Base-by-base conservation (phyloP, 1,140 invertebrate species). In the Drosophila arawakana region DNA sequence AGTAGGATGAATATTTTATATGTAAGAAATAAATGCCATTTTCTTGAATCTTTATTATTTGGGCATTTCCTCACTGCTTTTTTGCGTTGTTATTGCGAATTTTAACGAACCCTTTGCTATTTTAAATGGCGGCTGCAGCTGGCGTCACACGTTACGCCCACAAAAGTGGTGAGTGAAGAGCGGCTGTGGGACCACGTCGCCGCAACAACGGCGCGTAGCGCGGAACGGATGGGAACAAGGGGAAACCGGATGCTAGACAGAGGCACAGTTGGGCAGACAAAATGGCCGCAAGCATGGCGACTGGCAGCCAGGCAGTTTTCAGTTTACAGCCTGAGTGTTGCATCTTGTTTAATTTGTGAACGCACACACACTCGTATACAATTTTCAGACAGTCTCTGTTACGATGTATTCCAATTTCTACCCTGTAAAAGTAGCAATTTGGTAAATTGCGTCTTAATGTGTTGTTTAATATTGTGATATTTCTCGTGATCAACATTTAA, bases 331-430 rank as follows among this genome's bases (percentile, higher is more conserved):
- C 73, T 72, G 76, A 83, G 73, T 66, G 41, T 83, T 84, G 77
- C 81, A 76, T 84, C 81, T 84, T 84, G 81, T 84, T 84, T 84
- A 84, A 84, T 84, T 83, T 84, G 73, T 68, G 66, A 30, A 30
- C 70, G 69, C 73, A 47, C 76, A 72, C 69, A 72, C 69, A 57
- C 69, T 46, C 59, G 62, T 50, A 55, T 25, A 18, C 25, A 30
- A 4, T 0, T 30, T 30, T 3, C 25, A 60, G 68, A 25, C 73
- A 84, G 75, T 60, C 75, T 41, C 63, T 59, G 52, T 73, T 77
- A 68, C 81, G 84, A 77, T 80, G 73, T 80, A 80, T 83, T 83
- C 80, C 75, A 83, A 80, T 18, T 60, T 50, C 43, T 69, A 60
- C 57, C 55, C 66, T 69, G 66, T 61, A 43, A 44, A 43, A 52